Base-by-base conservation (phyloP, 1,140 invertebrate species). In the Idris sp. region DNA sequence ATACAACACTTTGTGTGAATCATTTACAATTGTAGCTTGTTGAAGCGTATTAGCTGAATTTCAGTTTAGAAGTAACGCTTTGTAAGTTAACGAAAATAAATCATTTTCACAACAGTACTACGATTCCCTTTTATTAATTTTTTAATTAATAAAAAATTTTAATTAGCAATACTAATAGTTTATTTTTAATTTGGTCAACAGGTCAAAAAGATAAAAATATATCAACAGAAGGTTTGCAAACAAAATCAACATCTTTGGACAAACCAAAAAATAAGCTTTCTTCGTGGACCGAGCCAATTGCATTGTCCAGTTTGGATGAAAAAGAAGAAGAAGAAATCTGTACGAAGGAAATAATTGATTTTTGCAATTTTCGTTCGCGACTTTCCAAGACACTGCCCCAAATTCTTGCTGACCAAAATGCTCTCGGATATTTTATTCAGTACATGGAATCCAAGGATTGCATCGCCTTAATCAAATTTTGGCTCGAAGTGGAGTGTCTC, bases 401-500 rank as follows among this genome's bases (percentile, higher is more conserved):
- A 58, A 90, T 93, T 51, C 82, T 95, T 0, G 81, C 86, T 11
- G 93, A 94, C 76, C 91, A 92, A 75, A 88, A 89, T 80, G 92
- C 92, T n/a, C 80, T 94, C 4, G 89, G 90, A 4, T 93, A 92
- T 77, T 93, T 94, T 77, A 90, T 94, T 19, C 92, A 94, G 67
- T 94, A 90, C 81, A 89, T 94, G 88, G 92, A 94, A 19, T 86
- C 89, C 0, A 85, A 86, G 15, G 89, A 90, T 62, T 86, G 83
- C 1, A 78, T 90, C 9, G 71, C 87, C 1, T 84, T 92, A 5
- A 90, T 94, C 1, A 91, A 91, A 80, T 94, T 93, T 81, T 94
- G 91, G 90, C 79, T 93, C 51, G 93, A 94, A 81, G 90, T 92
- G 9, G 91, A 93, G 69, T 92, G 91, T 78, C 90, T 94, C 38